Evolutionary conservation across 2,888 invertebrate genomes (phyloP).

Genomic region (Pollenia amentaria): DNA sequence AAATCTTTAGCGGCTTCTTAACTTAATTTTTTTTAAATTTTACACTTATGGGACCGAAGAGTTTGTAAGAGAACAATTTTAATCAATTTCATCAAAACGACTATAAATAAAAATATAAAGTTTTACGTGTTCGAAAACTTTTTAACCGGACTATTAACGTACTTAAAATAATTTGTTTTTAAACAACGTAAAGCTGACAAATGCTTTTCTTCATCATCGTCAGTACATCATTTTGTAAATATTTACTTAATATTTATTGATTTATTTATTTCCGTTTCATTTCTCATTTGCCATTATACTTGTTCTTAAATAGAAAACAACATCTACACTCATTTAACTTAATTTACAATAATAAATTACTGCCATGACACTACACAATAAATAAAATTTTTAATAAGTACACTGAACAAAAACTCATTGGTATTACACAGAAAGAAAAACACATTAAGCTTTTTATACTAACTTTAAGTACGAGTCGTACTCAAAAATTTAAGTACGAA

Average conservation of each 20-base stretch:
- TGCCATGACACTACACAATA: conserved; percentile 12
- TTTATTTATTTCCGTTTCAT: conserved; percentile 26
- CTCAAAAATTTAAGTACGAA: too few species aligned
- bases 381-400: not conserved
- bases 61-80: too few species aligned
- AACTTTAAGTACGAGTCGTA: too few species aligned
- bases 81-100: too few species aligned
- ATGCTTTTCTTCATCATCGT: not conserved
- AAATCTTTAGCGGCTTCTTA: too few species aligned
- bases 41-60: too few species aligned
- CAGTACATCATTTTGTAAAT: conserved; percentile 1
- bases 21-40: too few species aligned
- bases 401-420: too few species aligned
- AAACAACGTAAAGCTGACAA: not conserved
- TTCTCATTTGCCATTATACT: conserved; percentile 6
- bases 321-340: conserved; percentile 11
- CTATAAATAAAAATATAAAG: too few species aligned
- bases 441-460: too few species aligned
- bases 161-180: conserved; percentile 3
- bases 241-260: conserved; percentile 24
- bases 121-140: not conserved
- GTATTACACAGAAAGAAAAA: too few species aligned
- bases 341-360: conserved; percentile 44
- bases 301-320: not conserved
- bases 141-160: not conserved